Evolutionary conservation across 1,140 invertebrate genomes (phyloP), one percentile per base, ranked within the genome.

Genomic region (Drosophila arawakana): DNA sequence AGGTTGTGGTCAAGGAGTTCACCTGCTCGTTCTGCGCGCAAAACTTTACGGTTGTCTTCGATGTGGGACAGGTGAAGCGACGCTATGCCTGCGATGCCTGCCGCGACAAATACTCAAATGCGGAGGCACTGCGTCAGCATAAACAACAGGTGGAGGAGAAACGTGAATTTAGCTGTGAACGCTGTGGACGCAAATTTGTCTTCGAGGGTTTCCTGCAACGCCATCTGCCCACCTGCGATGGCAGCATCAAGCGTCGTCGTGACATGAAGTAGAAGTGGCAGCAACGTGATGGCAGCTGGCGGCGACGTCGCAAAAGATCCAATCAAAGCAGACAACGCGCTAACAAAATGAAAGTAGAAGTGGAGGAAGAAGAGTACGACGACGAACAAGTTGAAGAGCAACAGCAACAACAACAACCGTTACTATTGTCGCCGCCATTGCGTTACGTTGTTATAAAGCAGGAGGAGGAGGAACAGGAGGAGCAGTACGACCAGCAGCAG

Each of bases 91-190:
- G 91, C 68, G 91, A 92, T 30, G 30, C 79, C 1, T 92, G 91
- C 30, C 89, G 91, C n/a, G 91, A 92, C 25, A 92, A 92, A 60
- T 92, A 89, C 55, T 92, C 91, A 4, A 92, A 92, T 54, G 91
- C 79, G 7, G 91, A 92, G 73, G 81, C 81, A 3, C 37, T 92
- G 58, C 90, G 85, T 7, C 78, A 91, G 68, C 91, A 92, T 61
- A 92, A 92, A 34, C 78, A 90, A 66, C 76, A 77, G 58, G 71
- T 92, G n/a, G 91, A 91, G 15, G 86, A 92, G 70, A 92, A 92
- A 52, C 90, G 91, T 1, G 91, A 92, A 30, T 92, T 92, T 13
- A 85, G 75, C 63, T 92, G 91, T 58, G 83, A 83, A 6, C 85
- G 91, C 0, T 92, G 91, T 58, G 91, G 91, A 2, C 73, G 91